Evolutionary conservation across 2,888 invertebrate genomes (phyloP).

Genomic region (Nomada ruficornis): DNA sequence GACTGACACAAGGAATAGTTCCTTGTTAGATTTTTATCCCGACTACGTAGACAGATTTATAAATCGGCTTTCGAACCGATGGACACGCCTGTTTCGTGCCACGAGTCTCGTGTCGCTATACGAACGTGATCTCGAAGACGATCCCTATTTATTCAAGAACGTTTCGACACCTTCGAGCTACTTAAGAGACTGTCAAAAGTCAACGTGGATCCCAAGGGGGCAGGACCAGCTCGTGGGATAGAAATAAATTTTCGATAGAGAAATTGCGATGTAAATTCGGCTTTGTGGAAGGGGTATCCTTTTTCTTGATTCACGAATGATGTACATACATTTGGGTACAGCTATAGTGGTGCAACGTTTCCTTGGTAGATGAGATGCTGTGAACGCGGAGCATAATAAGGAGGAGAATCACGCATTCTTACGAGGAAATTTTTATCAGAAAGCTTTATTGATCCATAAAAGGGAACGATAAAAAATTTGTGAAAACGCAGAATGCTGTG

Average conservation of each 20-base stretch:
- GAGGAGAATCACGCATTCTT: slow-evolving; percentile 43
- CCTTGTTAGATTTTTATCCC: slow-evolving; percentile 17
- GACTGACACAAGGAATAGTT: background rate
- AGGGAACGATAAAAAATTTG: slow-evolving; percentile 2
- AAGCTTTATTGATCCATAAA: slow-evolving; percentile 49
- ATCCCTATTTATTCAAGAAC: slow-evolving; percentile 79
- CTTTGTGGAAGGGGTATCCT: background rate
- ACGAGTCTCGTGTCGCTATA: slow-evolving; percentile 72
- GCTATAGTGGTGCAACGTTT: background rate
- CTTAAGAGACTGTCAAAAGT: slow-evolving; percentile 75
- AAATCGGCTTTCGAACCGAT: slow-evolving; percentile 49
- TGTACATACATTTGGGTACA: background rate
- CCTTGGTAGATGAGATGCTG: background rate
- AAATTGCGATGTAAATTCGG: slow-evolving; percentile 19
- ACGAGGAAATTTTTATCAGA: slow-evolving; percentile 34
- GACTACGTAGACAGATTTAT: slow-evolving; percentile 50
- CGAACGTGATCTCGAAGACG: slow-evolving; percentile 73
- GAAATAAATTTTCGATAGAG: slow-evolving; percentile 35
- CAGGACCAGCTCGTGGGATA: slow-evolving; percentile 1
- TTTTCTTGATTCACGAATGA: background rate
- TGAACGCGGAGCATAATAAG: slow-evolving; percentile 30
- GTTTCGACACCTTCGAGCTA: slow-evolving; percentile 79
- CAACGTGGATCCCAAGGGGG: slow-evolving; percentile 32
- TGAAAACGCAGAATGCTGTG: no score
- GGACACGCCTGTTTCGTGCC: slow-evolving; percentile 71